These are phyloP conservation scores for Linnaemya vulpina DNA, from an alignment of 2,888 invertebrate genomes.

Conservation along the genomic window DNA sequence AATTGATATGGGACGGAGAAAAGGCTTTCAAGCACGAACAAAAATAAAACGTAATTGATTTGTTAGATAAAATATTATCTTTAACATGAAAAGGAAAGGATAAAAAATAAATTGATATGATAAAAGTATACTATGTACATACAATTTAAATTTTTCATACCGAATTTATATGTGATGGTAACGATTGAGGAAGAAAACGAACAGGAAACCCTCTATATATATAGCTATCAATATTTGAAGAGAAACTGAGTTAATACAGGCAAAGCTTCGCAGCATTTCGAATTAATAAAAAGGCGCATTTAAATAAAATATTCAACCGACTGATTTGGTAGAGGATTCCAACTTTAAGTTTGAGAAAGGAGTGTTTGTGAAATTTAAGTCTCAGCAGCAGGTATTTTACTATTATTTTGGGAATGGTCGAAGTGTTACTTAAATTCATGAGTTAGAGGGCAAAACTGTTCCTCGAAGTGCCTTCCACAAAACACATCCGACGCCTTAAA, in stretches of 20 bases:
- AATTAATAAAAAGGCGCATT: too few species aligned
- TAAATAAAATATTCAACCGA: too few species aligned
- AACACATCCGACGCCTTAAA: too few species aligned
- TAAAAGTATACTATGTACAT: conserved; percentile 39
- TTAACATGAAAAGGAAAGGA: conserved; percentile 58
- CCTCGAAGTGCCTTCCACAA: too few species aligned
- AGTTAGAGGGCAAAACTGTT: too few species aligned
- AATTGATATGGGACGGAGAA: conserved; percentile 45
- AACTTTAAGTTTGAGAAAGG: too few species aligned
- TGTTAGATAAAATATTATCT: conserved; percentile 72
- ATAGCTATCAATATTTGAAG: not conserved
- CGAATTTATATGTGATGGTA: not conserved
- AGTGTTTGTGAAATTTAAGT: too few species aligned
- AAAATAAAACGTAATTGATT: conserved; percentile 64
- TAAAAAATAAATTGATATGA: conserved; percentile 38
- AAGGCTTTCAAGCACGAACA: conserved; percentile 9
- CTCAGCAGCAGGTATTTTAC: too few species aligned
- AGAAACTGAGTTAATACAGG: not conserved
- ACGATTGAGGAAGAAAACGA: not conserved
- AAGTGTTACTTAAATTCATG: too few species aligned
- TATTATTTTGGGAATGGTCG: not conserved
- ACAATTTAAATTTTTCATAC: conserved; percentile 22
- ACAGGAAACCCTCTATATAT: not conserved
- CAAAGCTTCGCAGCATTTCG: too few species aligned
- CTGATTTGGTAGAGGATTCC: too few species aligned